phyloP scores from a whole-genome alignment of 2,113 vertebrate genomes.

The Clinocottus analis region DNA sequence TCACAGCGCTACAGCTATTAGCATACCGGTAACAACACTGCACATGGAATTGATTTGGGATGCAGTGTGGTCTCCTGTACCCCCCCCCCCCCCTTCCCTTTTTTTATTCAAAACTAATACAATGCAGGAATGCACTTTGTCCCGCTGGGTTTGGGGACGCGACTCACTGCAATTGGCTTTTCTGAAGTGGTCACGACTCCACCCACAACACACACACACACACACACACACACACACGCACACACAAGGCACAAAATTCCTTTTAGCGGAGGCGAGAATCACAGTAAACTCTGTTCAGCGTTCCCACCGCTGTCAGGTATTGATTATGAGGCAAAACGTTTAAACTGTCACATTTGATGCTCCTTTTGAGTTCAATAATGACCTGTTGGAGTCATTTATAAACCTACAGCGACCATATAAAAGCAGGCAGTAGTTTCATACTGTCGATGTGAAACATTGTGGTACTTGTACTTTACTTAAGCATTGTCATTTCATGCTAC shows the following conservation, averaged over 20 bases:
- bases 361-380: too few relatives aligned
- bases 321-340: not conserved
- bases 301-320: too few relatives aligned
- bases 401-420: too few relatives aligned
- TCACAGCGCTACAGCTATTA: conserved; percentile 21
- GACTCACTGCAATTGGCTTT: conserved; percentile 1
- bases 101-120: conserved; percentile 29
- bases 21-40: conserved; percentile 25
- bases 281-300: too few relatives aligned
- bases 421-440: too few relatives aligned
- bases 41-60: conserved; percentile 56
- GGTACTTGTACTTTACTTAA: not conserved
- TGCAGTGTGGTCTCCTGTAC: conserved; percentile 14
- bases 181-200: not conserved
- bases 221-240: not conserved
- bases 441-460: not conserved
- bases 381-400: too few relatives aligned
- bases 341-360: too few relatives aligned
- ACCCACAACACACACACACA: not conserved
- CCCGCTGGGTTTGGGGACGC: conserved; percentile 26
- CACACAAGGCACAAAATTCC: too few relatives aligned
- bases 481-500: not conserved
- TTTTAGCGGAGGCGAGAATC: too few relatives aligned
- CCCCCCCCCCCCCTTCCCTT: not conserved
- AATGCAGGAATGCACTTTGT: conserved; percentile 63